Evolutionary conservation across 2,797 vertebrate genomes (phyloP), one percentile per base, ranked within the genome.

Genomic region (Salarias fasciatus): DNA sequence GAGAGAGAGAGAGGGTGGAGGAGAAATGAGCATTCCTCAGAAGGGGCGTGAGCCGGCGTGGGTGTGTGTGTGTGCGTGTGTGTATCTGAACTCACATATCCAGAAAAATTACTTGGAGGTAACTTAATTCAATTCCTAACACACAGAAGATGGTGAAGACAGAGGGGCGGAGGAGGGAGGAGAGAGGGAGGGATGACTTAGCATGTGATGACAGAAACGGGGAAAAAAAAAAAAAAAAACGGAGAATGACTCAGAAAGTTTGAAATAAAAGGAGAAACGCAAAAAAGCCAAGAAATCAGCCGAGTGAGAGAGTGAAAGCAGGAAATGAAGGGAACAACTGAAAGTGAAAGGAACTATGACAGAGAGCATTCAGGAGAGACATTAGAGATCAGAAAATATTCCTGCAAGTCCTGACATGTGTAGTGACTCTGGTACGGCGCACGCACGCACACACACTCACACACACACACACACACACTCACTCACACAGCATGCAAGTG

Each of bases 171-270:
- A 42, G 43, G 55, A 43, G 61, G 28, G 48, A 28, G 41, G 53
- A 15, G 36, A 53, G 52, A 55, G 69, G 5, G 11, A 72, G 67
- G 67, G 84, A 83, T 80, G 85, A 86, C 73, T 88, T 84, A 85
- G 73, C 44, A n/a, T 54, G 75, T 38, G 74, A 50, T 60, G 74
- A 82, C 79, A 70, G 54, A 80, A 80, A 86, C 74, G n/a, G n/a
- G n/a, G n/a, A n/a, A n/a, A n/a, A n/a, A n/a, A n/a, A n/a, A n/a
- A n/a, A 82, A 83, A 79, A 72, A 68, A 75, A 61, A 72, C 69
- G 3, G 44, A 44, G 56, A 66, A 66, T 62, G 64, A 81, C 59
- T 55, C 69, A 69, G 52, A 63, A 41, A 30, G 61, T n/a, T n/a
- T 42, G 24, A 36, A 4, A n/a, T 43, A 66, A 54, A 35, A 8